Base-by-base conservation (phyloP, 2,113 vertebrate genomes). In the Macquaria ambigua region DNA sequence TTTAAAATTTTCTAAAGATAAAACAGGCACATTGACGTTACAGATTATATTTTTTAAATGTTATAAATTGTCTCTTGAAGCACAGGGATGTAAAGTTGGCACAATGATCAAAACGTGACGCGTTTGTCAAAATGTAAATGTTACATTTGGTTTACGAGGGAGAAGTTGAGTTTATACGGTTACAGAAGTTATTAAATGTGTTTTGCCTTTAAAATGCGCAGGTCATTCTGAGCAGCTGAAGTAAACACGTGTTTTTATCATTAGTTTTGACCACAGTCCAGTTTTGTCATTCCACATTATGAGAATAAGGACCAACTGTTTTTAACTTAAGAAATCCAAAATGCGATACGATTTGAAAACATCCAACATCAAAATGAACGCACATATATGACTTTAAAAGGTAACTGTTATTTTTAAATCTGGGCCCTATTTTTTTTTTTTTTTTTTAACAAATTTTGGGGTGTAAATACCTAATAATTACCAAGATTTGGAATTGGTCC, bases 151-250 rank as follows among this genome's bases (percentile, higher is more conserved):
- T 79, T 63, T 23, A 59, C 23, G 10, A 37, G 23, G 50, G 12
- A 20, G 23, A 56, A 7, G 11, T 62, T 34, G 15, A 72, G n/a
- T 69, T 87, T 74, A 11, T 68, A 10, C 41, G 16, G n/a, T 68
- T 25, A 20, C 39, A 64, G 48, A 77, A n/a, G 43, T 52, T 66
- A 34, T 85, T 74, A 69, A 62, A 76, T 5, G 62, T 20, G 8
- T 79, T 82, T 77, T 77, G 50, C 59, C 69, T 77, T 52, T 67
- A 52, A 28, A 55, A 39, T 53, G 48, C 64, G 34, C 7, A 41
- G 20, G 81, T 58, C 69, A 20, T 39, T 43, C 8, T 9, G 11
- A 82, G 67, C 46, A 21, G 52, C 16, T 39, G 15, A 71, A 28
- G 5, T 43, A 21, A 75, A 75, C 41, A 68, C 43, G 25, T 9